Conservation (phyloP, 2,888 invertebrate species). For the Dromius quadrimaculatus region DNA sequence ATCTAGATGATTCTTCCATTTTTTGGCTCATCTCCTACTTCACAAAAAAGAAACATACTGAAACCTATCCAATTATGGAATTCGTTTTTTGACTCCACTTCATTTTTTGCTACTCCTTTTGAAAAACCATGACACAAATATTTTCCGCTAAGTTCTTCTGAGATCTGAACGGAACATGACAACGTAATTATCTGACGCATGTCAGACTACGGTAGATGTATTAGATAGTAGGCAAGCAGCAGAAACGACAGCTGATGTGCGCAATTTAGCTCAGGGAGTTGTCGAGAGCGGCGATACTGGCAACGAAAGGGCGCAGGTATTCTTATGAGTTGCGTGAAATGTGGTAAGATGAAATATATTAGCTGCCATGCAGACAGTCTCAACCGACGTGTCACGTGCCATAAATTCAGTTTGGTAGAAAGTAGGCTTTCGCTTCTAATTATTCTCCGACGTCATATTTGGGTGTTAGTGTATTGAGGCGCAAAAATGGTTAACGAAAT, state of each 20-base stretch:
- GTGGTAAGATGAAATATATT: conserved; percentile 23
- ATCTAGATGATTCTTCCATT: no score
- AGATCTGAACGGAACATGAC: conserved; percentile 36
- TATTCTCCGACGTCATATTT: conserved; percentile 10
- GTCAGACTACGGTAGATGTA: conserved; percentile 36
- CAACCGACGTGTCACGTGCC: conserved; percentile 23
- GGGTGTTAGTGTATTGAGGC: not conserved
- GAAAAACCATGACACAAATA: conserved; percentile 12
- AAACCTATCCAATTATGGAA: no score
- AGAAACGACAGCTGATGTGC: conserved; percentile 35
- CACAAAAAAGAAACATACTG: no score
- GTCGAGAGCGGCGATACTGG: not conserved
- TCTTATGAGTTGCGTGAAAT: not conserved
- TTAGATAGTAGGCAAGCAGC: conserved; percentile 15
- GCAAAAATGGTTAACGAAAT: not conserved
- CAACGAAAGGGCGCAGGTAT: not conserved
- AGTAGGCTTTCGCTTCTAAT: conserved; percentile 20
- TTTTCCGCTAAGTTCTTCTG: conserved; percentile 24
- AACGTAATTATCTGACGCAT: conserved; percentile 42
- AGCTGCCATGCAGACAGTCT: conserved; percentile 19
- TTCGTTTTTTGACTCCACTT: no score
- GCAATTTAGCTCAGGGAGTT: conserved; percentile 37
- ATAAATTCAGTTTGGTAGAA: conserved; percentile 1
- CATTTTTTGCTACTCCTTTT: no score
- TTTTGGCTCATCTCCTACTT: no score